Percentiles rank a stretch among this genome's conserved stretches.
phyloP scores from a whole-genome alignment of 2,888 invertebrate genomes.

The Polymixis lichenea region DNA sequence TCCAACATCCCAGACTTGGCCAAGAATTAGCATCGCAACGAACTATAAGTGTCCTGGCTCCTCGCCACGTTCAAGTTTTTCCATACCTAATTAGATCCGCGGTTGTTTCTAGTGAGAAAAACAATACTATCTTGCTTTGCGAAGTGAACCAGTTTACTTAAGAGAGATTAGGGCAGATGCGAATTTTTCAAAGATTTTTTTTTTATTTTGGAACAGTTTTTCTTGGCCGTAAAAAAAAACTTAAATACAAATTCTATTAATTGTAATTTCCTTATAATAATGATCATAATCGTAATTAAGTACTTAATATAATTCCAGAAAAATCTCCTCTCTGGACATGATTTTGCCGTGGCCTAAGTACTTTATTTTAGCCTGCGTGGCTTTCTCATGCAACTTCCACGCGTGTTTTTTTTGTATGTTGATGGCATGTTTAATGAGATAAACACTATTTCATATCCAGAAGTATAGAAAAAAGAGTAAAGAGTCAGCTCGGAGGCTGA shows the following conservation, averaged over 20 bases:
- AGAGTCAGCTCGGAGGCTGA: background rate
- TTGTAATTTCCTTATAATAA: background rate
- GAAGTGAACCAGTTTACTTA: constrained; percentile 7
- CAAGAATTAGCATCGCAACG: constrained; percentile 58
- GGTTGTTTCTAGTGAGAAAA: constrained; percentile 45
- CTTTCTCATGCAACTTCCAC: too few species aligned
- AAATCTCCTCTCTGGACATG: background rate
- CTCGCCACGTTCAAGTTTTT: constrained; percentile 53
- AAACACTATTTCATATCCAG: background rate
- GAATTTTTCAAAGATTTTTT: background rate
- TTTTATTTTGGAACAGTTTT: background rate
- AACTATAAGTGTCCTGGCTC: constrained; percentile 57
- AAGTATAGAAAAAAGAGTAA: background rate
- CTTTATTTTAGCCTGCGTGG: background rate
- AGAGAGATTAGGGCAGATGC: background rate
- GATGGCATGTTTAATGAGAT: too few species aligned
- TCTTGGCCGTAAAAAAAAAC: background rate
- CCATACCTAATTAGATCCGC: constrained; percentile 54
- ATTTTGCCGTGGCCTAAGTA: background rate
- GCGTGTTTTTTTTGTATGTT: background rate
- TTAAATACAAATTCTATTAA: background rate
- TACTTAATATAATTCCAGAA: background rate
- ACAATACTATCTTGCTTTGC: constrained; percentile 37
- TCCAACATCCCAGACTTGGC: constrained; percentile 8
- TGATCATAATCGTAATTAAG: background rate